Evolutionary conservation across 2,113 vertebrate genomes (phyloP).

Genomic region (Rousettus leschenaultii): DNA sequence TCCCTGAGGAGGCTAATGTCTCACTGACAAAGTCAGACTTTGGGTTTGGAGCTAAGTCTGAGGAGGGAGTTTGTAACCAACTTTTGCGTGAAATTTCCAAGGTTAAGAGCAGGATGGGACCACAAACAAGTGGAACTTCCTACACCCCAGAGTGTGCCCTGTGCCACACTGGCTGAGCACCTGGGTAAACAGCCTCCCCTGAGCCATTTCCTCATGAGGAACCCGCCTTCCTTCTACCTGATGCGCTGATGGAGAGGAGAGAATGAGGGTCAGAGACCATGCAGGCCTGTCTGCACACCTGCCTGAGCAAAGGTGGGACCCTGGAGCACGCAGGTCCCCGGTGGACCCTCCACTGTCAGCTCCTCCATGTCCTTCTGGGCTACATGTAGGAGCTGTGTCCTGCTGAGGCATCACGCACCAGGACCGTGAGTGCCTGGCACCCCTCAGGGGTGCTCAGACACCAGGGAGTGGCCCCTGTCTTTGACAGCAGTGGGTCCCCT

Average conservation of each 20-base stretch:
- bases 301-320: not conserved
- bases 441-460: not conserved
- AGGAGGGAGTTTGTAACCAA: not conserved
- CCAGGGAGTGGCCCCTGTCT: not conserved
- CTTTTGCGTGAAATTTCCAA: not conserved
- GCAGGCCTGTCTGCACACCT: not conserved
- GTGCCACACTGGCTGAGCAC: not conserved
- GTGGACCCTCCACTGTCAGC: no score
- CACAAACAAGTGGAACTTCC: not conserved
- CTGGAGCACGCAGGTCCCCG: not conserved
- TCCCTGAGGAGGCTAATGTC: not conserved
- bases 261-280: not conserved
- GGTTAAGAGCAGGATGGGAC: not conserved
- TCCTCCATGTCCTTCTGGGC: not conserved
- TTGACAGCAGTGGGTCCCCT: not conserved
- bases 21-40: not conserved
- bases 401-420: not conserved
- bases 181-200: not conserved
- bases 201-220: rapidly evolving
- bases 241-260: not conserved
- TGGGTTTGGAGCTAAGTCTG: not conserved
- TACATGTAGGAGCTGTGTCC: not conserved
- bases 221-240: not conserved
- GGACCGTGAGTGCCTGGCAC: not conserved
- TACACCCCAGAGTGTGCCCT: not conserved